phyloP scores from a whole-genome alignment of 2,797 vertebrate genomes.

The Momotus momota region DNA sequence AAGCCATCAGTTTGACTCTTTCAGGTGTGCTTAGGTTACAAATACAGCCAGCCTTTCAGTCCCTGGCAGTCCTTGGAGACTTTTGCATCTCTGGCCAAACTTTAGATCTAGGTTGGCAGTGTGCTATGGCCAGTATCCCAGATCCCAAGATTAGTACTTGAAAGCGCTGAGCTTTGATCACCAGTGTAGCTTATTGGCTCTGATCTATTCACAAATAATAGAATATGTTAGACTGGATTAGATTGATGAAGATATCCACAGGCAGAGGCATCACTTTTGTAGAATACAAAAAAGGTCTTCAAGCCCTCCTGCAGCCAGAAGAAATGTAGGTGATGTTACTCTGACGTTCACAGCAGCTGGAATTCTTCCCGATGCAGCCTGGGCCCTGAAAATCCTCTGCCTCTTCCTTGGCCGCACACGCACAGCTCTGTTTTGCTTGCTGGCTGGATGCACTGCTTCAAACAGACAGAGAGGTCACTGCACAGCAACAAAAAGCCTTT shows the following conservation, averaged over 20 bases:
- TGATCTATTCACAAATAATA: not conserved
- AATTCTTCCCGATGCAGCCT: not conserved
- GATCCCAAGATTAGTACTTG: not conserved
- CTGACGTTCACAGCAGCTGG: not conserved
- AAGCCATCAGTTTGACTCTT: not conserved
- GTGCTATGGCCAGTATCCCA: not conserved
- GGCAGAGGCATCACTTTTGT: not conserved
- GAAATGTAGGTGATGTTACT: not conserved
- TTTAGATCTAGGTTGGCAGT: not conserved
- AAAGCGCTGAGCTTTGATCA: not conserved
- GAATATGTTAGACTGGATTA: not conserved
- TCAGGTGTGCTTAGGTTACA: not conserved
- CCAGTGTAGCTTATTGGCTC: not conserved
- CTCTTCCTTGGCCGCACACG: not conserved
- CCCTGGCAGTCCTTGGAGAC: not conserved
- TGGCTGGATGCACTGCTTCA: not conserved
- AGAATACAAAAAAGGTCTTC: not conserved
- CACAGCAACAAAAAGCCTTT: not conserved
- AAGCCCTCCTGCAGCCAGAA: not conserved
- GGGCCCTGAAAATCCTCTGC: not conserved
- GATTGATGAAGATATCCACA: not conserved
- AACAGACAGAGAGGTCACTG: conserved; percentile 33
- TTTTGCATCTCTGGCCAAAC: not conserved
- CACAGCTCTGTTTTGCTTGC: not conserved
- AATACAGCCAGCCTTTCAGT: not conserved